Evolutionary conservation across 1,140 invertebrate species (phyloP).

Genomic region (Oscheius sp.): DNA sequence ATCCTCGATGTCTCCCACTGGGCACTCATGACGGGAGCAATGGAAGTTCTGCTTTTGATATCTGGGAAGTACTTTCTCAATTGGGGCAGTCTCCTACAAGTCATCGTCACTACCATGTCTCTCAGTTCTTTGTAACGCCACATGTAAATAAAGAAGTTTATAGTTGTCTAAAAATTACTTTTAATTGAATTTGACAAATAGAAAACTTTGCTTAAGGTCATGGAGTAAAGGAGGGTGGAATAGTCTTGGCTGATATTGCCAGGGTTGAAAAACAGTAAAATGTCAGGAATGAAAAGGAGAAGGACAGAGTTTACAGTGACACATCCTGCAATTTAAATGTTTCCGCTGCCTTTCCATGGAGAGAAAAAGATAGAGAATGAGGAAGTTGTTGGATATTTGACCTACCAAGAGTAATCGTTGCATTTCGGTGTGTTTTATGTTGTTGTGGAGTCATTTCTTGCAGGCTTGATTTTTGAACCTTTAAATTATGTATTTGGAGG

Average conservation of each 20-base stretch:
- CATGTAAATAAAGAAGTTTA: constrained; percentile 32
- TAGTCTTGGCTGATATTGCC: constrained; percentile 21
- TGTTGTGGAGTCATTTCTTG: constrained; percentile 20
- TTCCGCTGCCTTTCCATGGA: background rate
- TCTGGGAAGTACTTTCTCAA: background rate
- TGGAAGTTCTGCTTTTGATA: too few species aligned
- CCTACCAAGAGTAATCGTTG: constrained; percentile 20
- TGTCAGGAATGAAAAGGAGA: constrained; percentile 21
- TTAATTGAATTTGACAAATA: too few species aligned
- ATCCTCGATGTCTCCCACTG: too few species aligned
- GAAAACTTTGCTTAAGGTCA: constrained; percentile 35
- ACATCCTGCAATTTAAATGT: background rate
- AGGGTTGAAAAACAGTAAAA: constrained; percentile 28
- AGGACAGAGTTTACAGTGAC: constrained; percentile 29
- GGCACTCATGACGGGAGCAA: too few species aligned
- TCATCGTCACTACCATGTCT: background rate
- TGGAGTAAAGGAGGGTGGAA: constrained; percentile 21
- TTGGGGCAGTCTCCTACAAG: background rate
- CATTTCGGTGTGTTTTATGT: constrained; percentile 29
- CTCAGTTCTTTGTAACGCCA: constrained; percentile 12
- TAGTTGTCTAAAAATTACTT: too few species aligned
- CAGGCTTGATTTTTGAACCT: constrained; percentile 1
- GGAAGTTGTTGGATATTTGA: too few species aligned
- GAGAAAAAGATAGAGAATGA: too few species aligned
- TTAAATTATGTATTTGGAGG: background rate